phyloP scores from a whole-genome alignment of 2,113 vertebrate species.

The Cranoglanis bouderius region DNA sequence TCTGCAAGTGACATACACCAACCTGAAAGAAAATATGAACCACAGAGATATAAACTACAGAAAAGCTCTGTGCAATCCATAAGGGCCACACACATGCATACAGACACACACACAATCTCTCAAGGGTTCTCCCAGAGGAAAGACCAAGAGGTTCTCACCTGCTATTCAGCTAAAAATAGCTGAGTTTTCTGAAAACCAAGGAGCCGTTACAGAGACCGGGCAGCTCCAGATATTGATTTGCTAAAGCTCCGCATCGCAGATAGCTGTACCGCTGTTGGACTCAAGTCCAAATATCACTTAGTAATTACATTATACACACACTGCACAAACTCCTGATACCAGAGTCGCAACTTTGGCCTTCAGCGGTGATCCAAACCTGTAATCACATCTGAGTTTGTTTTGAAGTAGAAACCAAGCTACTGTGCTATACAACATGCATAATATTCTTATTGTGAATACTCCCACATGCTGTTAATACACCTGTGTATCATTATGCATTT shows the following conservation, averaged over 20 bases:
- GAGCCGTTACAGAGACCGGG: conserved; percentile 11
- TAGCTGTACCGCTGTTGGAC: conserved; percentile 33
- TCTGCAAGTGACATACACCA: background rate
- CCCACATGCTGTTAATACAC: background rate
- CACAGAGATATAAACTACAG: background rate
- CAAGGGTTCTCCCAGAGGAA: background rate
- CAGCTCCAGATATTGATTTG: conserved; percentile 44
- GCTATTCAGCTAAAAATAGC: conserved; percentile 25
- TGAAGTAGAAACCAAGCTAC: background rate
- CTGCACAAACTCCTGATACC: conserved; percentile 1
- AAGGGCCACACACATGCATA: background rate
- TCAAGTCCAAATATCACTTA: conserved; percentile 63
- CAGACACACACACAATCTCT: background rate
- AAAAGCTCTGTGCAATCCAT: background rate
- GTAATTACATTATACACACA: conserved; percentile 51
- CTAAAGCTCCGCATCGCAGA: conserved; percentile 31
- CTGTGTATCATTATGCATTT: background rate
- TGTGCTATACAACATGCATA: background rate
- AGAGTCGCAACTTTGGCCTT: conserved; percentile 21
- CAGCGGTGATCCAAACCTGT: background rate
- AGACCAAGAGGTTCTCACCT: conserved; percentile 27
- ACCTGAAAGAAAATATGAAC: background rate
- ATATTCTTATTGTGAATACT: background rate
- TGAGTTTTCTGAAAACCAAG: background rate
- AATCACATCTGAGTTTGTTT: background rate